Base-by-base conservation (phyloP, 2,113 vertebrate species). In the Mellivora capensis region DNA sequence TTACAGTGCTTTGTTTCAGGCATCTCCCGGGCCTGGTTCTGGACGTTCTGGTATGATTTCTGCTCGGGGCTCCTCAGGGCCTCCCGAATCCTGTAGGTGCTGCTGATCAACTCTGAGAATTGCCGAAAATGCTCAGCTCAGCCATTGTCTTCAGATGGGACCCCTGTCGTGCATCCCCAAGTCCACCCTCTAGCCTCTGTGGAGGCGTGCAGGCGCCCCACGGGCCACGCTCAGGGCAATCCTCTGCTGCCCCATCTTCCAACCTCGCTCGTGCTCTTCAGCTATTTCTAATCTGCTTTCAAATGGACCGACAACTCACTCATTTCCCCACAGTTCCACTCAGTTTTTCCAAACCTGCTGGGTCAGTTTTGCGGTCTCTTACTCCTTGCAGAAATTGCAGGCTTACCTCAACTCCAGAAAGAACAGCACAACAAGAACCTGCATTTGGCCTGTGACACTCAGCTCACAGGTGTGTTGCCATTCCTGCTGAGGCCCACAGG, bases 291-390 rank as follows among this genome's bases (percentile, higher is more conserved):
- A 96, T 86, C 86, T 93, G 57, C 54, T 92, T 85, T 71, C 88
- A 69, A 61, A 72, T 87, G 72, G 71, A 81, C 25, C 80, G 34
- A n/a, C 67, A 44, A 31, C 54, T 86, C 83, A 54, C 7, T 27
- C 49, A 21, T 23, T 49, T 18, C 11, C 11, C 23, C 84, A 76
- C 18, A 2, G 4, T 67, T 37, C 81, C 76, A 57, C 67, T 87
- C 52, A 84, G 86, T 61, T 57, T 97, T 90, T 94, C 89, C 72
- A 89, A 94, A 96, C 91, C 93, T 95, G 91, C 77, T 82, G 80
- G 93, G 93, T 96, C 82, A 89, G 89, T 96, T 71, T 34, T 82
- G 88, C 42, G 44, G 71, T 67, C 89, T 94, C 67, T 94, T 23
- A 27, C 14, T 86, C 93, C n/a, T 64, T 5, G 29, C 54, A 91